Percentiles rank a stretch among this genome's conserved stretches.
These are phyloP conservation scores for Lissonota sp. DNA, from an alignment of 2,888 invertebrate genomes.

Conservation along the genomic window DNA sequence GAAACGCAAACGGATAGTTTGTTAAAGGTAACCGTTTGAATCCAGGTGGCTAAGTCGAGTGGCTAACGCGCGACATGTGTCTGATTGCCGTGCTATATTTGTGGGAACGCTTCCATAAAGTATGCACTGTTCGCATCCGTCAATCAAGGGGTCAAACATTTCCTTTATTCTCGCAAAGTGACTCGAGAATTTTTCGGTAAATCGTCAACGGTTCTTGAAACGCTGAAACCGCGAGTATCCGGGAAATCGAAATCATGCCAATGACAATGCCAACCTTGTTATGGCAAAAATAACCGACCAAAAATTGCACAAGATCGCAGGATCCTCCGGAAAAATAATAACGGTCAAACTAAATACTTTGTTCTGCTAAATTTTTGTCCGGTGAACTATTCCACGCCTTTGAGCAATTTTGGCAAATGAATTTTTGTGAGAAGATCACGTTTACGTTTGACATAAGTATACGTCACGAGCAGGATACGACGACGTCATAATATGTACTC, in stretches of 20 bases:
- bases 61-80: conserved; percentile 75
- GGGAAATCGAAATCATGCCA: conserved; percentile 21
- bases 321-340: too few species aligned
- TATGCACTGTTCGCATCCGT: conserved; percentile 42
- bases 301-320: too few species aligned
- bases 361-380: too few species aligned
- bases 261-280: not conserved
- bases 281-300: not conserved
- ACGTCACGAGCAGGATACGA: conserved; percentile 32
- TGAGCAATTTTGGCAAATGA: too few species aligned
- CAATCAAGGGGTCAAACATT: conserved; percentile 60
- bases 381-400: too few species aligned
- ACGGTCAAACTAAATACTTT: too few species aligned
- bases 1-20: conserved; percentile 68
- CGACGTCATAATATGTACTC: conserved; percentile 43
- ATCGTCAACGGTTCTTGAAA: conserved; percentile 38
- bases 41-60: conserved; percentile 77
- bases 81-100: conserved; percentile 78
- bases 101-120: conserved; percentile 77
- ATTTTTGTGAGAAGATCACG: too few species aligned
- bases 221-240: conserved; percentile 27
- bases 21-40: conserved; percentile 65
- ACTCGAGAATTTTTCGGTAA: conserved; percentile 45
- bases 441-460: not conserved
- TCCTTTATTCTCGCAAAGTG: conserved; percentile 35